These are phyloP conservation scores for Leptopilina myrica DNA, from an alignment of 2,888 invertebrate species.

Conservation along the genomic window DNA sequence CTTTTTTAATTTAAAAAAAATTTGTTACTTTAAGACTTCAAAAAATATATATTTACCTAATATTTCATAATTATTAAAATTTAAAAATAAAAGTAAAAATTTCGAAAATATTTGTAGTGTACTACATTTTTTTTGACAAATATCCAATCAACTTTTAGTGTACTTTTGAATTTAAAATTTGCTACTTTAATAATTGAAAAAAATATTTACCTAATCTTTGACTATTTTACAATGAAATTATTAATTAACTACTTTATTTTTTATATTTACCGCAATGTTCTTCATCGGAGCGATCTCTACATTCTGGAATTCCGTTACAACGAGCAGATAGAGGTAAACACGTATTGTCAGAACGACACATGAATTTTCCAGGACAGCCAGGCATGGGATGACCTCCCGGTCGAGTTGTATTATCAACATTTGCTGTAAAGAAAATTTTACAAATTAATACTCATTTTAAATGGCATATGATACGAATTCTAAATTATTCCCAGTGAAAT, in stretches of 20 bases:
- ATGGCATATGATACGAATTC: background rate
- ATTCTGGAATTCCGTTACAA: constrained; percentile 79
- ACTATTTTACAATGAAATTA: too few species aligned
- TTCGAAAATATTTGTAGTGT: too few species aligned
- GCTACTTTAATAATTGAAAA: too few species aligned
- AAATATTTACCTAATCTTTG: too few species aligned
- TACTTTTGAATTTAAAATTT: too few species aligned
- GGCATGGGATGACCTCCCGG: constrained; percentile 55
- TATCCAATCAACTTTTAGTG: too few species aligned
- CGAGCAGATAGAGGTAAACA: constrained; percentile 76
- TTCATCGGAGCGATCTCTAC: constrained; percentile 81
- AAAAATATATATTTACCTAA: too few species aligned
- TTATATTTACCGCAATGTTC: constrained; percentile 74
- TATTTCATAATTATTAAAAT: too few species aligned
- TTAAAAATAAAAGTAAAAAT: too few species aligned
- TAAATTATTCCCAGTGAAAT: background rate
- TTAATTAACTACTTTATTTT: background rate
- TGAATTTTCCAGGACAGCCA: constrained; percentile 74
- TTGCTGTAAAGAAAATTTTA: constrained; percentile 50
- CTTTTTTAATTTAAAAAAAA: too few species aligned
- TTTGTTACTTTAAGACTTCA: too few species aligned
- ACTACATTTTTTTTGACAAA: too few species aligned
- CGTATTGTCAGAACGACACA: constrained; percentile 72
- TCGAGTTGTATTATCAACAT: constrained; percentile 19
- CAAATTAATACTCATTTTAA: constrained; percentile 42